Percentiles rank a stretch among this genome's conserved stretches.
Conservation (phyloP, 2,113 vertebrate genomes). For the Sturnus vulgaris region DNA sequence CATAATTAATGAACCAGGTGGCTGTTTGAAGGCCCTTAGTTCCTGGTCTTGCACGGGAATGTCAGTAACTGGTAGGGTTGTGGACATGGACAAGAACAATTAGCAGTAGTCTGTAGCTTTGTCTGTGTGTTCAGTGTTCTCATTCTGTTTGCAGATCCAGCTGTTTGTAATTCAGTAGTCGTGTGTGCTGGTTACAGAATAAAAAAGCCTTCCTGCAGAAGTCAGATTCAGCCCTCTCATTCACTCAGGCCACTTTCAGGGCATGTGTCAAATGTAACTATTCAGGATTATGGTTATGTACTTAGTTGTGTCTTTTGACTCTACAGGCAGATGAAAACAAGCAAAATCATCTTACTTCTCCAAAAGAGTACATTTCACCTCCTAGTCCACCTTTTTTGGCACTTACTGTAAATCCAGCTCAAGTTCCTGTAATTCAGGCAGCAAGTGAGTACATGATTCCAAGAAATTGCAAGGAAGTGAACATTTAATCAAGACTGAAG, state of each 20-base stretch:
- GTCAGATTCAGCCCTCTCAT: neutral
- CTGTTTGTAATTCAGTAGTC: neutral
- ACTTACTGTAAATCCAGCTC: slow-evolving; percentile 35
- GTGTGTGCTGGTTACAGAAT: neutral
- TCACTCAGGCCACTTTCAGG: neutral
- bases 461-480: neutral
- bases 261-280: neutral
- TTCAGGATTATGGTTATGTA: neutral
- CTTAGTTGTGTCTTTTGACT: slow-evolving; percentile 28
- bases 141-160: neutral
- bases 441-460: slow-evolving; percentile 73
- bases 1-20: neutral
- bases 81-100: neutral
- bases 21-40: neutral
- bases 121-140: neutral
- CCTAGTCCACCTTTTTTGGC: slow-evolving; percentile 43
- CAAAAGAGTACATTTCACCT: slow-evolving; percentile 55
- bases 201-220: neutral
- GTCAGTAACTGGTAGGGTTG: neutral
- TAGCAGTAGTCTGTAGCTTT: neutral
- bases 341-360: neutral
- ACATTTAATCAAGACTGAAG: neutral
- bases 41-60: neutral
- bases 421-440: slow-evolving; percentile 47
- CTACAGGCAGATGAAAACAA: slow-evolving; percentile 42